Percentiles rank a stretch among this genome's conserved stretches.
phyloP scores from a whole-genome alignment of 1,140 invertebrate species.

The Zaprionus kolodkinae region DNA sequence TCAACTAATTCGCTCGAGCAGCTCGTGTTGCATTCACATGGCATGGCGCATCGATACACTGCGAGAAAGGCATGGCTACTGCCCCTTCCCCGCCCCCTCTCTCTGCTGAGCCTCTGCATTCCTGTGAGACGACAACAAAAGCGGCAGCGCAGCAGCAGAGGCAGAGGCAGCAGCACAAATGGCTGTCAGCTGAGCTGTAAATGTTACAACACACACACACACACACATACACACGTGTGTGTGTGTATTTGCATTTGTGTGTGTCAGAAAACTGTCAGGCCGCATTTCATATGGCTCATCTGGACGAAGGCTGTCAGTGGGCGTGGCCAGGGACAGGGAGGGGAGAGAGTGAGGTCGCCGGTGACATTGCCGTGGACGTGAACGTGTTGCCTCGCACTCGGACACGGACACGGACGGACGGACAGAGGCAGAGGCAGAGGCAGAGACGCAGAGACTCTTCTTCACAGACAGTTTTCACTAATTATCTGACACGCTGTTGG shows the following conservation, averaged over 20 bases:
- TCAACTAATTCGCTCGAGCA: slow-evolving; percentile 2
- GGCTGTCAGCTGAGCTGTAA: slow-evolving; percentile 30
- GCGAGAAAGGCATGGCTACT: not conserved
- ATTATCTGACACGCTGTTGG: slow-evolving; percentile 78
- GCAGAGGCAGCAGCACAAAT: slow-evolving; percentile 17
- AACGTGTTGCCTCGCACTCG: slow-evolving; percentile 54
- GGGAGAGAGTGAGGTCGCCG: not conserved
- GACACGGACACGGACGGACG: slow-evolving; percentile 40
- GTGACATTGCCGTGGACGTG: slow-evolving; percentile 50
- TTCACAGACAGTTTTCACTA: slow-evolving; percentile 82
- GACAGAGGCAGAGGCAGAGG: slow-evolving; percentile 21
- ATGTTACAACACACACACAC: slow-evolving; percentile 23
- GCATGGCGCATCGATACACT: slow-evolving; percentile 1
- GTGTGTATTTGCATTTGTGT: slow-evolving; percentile 32
- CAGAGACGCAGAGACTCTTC: slow-evolving; percentile 48
- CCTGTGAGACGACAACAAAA: slow-evolving; percentile 26
- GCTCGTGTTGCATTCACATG: slow-evolving; percentile 1
- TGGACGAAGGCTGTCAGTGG: slow-evolving; percentile 51
- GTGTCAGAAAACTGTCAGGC: slow-evolving; percentile 79
- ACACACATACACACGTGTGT: slow-evolving; percentile 1
- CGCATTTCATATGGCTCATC: slow-evolving; percentile 73
- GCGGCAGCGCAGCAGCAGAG: slow-evolving; percentile 1
- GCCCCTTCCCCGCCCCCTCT: not conserved
- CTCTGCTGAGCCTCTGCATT: slow-evolving; percentile 5
- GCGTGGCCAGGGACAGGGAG: not conserved